Evolutionary conservation across 2,797 vertebrate species (phyloP).

Genomic region (Pseudochirops corinnae): DNA sequence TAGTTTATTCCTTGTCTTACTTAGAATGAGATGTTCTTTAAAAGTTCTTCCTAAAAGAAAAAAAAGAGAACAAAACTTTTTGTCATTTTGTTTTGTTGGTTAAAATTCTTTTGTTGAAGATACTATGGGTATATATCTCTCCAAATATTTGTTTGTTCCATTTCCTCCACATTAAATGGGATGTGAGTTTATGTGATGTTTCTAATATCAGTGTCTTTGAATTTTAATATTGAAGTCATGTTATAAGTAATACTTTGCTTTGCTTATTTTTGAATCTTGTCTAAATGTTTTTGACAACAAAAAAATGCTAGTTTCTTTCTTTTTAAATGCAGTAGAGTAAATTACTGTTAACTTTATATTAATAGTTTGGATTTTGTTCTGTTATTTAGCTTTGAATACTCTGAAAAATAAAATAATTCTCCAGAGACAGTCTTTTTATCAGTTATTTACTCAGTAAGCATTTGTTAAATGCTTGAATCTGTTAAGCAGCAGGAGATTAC

Average conservation of each 20-base stretch:
- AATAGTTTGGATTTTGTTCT: background rate
- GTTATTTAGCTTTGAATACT: background rate
- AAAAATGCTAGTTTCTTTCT: background rate
- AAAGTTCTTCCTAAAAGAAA: background rate
- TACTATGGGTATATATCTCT: background rate
- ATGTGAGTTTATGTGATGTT: background rate
- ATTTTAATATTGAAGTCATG: background rate
- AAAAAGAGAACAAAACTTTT: background rate
- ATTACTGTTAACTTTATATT: background rate
- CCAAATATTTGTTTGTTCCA: constrained; percentile 22
- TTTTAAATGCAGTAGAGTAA: background rate
- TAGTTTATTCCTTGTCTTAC: background rate
- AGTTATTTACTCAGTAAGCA: background rate
- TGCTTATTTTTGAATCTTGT: background rate
- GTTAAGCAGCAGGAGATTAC: background rate
- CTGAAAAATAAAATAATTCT: background rate
- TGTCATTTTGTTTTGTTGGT: background rate
- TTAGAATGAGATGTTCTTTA: background rate
- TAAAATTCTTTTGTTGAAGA: background rate
- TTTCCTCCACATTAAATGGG: background rate
- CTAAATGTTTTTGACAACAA: background rate
- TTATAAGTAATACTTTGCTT: background rate
- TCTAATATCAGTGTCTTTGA: constrained; percentile 1
- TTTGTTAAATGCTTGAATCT: background rate
- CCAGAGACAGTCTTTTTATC: background rate